Evolutionary conservation across 2,113 vertebrate genomes (phyloP), one percentile per base, ranked within the genome.

Genomic region (Corythornis vintsioides): DNA sequence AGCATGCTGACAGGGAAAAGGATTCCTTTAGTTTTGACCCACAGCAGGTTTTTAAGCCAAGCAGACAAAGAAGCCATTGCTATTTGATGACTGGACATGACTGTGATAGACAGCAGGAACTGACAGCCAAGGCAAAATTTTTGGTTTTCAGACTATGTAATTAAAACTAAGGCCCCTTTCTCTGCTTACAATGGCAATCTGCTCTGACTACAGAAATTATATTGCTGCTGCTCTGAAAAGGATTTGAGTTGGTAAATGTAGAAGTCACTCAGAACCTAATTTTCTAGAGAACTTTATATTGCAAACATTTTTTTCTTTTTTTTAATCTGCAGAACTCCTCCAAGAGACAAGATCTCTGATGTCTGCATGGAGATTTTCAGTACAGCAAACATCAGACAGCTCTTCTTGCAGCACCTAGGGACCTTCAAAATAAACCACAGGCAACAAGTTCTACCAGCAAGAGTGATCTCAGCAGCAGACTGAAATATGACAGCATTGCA

Each of bases 281-380:
- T 92, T 95, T 88, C 73, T 89, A 91, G 45, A 78, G 60, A 89
- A 71, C 11, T 25, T 95, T 74, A 72, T 75, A 76, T 26, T 79
- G 79, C 78, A 92, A 63, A 29, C 59, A 63, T 35, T 48, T 24
- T 50, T 60, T 73, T 88, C 76, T 72, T 78, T 67, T 84, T 40
- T 89, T 91, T 86, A 67, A 94, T 86, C 64, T 86, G 92, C 89
- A 85, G 56, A 94, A 86, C 77, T 95, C 84, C 83, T 92, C 76
- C 69, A 93, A 91, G 82, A 91, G 56, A 78, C 13, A 50, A 38
- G 69, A 56, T 20, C 28, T 90, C 71, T 67, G 55, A 35, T 73
- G 64, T 76, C 74, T 94, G 38, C 86, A 94, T 74, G 74, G 78
- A 90, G 45, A 78, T 77, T 93, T 94, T 93, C 79, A 87, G 57